A percentile compares a stretch with the other conserved stretches of the same genome.
Conservation (phyloP, 2,888 invertebrate genomes). For the Synanthedon tipuliformis region DNA sequence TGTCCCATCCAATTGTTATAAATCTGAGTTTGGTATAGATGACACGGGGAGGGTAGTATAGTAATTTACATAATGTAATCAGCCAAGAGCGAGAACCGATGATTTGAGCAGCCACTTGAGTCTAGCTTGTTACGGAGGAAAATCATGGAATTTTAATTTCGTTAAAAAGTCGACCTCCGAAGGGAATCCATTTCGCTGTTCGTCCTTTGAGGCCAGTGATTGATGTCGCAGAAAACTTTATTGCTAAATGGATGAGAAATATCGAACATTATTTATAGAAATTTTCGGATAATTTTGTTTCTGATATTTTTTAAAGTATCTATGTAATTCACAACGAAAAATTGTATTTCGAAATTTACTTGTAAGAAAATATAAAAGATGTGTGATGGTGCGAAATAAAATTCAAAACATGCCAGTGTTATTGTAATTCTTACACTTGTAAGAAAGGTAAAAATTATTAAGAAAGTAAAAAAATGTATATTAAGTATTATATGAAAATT, state of each 20-base stretch:
- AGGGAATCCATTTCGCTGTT: slow-evolving; percentile 19
- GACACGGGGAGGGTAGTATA: slow-evolving; percentile 32
- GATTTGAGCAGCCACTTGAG: slow-evolving; percentile 37
- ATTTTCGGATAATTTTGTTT: too few relatives aligned
- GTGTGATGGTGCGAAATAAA: too few relatives aligned
- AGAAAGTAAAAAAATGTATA: too few relatives aligned
- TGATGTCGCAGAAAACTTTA: slow-evolving; percentile 15
- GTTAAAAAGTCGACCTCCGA: slow-evolving; percentile 34
- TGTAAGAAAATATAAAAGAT: too few relatives aligned
- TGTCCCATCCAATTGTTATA: slow-evolving; percentile 14
- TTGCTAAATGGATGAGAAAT: slow-evolving; percentile 10
- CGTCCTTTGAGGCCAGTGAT: slow-evolving; percentile 17
- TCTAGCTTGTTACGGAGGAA: slow-evolving; percentile 24
- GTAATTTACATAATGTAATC: slow-evolving; percentile 62
- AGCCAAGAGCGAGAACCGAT: slow-evolving; percentile 44
- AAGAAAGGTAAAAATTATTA: too few relatives aligned
- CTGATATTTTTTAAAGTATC: neutral
- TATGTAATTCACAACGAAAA: neutral
- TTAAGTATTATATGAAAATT: too few relatives aligned
- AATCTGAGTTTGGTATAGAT: slow-evolving; percentile 36
- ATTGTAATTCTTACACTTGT: too few relatives aligned
- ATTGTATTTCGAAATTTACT: neutral
- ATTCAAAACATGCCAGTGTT: too few relatives aligned
- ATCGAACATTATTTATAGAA: slow-evolving; percentile 1
- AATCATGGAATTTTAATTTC: slow-evolving; percentile 50